These are phyloP conservation scores for Sebastolobus alascanus DNA, from an alignment of 2,797 vertebrate genomes.

Conservation along the genomic window DNA sequence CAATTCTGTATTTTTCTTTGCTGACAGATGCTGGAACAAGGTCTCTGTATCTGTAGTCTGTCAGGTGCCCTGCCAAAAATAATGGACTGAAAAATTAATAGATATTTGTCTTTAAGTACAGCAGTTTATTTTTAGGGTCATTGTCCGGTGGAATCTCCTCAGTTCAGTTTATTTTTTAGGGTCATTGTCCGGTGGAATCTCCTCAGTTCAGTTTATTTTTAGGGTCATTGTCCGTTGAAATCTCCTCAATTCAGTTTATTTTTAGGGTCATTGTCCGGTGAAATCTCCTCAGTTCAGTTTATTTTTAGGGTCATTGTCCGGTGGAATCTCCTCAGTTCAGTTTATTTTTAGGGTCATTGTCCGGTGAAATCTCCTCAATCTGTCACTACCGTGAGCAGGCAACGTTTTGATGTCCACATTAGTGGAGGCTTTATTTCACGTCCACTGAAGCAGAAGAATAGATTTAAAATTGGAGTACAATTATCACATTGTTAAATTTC, in stretches of 20 bases:
- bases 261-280: too few species aligned
- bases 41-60: neutral
- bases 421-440: neutral
- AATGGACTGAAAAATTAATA: constrained; percentile 31
- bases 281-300: neutral
- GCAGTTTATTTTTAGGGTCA: constrained; percentile 43
- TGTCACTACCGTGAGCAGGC: constrained; percentile 18
- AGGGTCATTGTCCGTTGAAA: constrained; percentile 15
- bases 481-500: neutral
- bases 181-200: too few species aligned
- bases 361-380: constrained; percentile 28
- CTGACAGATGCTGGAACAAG: neutral
- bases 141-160: neutral
- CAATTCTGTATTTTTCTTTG: neutral
- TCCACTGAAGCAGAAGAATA: constrained; percentile 6
- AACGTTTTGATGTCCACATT: constrained; percentile 5
- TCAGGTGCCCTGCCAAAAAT: constrained; percentile 14
- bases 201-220: constrained; percentile 26
- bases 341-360: constrained; percentile 46
- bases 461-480: neutral
- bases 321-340: too few species aligned
- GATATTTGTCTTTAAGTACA: constrained; percentile 28
- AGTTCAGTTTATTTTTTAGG: neutral
- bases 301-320: constrained; percentile 38
- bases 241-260: too few species aligned